These are phyloP conservation scores for Araneus ventricosus DNA, from an alignment of 1,140 invertebrate species.

Conservation along the genomic window DNA sequence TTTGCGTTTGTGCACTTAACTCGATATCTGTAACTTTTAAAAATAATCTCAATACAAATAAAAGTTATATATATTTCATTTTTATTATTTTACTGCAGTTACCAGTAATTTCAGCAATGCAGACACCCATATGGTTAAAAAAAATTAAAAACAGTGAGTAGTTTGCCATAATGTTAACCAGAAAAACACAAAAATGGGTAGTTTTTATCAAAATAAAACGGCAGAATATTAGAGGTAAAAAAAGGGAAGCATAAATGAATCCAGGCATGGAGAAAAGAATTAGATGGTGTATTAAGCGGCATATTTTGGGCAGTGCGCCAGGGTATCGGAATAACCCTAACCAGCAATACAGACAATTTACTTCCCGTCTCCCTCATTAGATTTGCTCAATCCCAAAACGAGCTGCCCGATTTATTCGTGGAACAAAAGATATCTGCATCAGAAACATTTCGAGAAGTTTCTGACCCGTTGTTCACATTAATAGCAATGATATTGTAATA, in stretches of 20 bases:
- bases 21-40: no score
- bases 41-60: no score
- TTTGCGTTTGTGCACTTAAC: no score
- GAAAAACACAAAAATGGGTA: neutral
- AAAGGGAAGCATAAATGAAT: neutral
- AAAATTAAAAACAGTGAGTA: no score
- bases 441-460: neutral
- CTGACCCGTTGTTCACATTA: no score
- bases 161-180: no score
- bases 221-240: neutral
- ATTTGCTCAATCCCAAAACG: neutral
- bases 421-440: neutral
- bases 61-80: no score
- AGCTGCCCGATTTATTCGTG: neutral
- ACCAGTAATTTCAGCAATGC: no score
- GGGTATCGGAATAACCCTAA: neutral
- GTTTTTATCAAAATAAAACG: neutral
- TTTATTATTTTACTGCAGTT: no score
- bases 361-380: neutral
- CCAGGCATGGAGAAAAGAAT: neutral
- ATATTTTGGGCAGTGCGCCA: neutral
- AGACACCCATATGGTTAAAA: no score
- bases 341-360: slow-evolving; percentile 12
- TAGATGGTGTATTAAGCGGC: neutral
- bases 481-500: no score